Evolutionary conservation across 2,888 invertebrate genomes (phyloP).

Genomic region (Silvanus unidentatus): DNA sequence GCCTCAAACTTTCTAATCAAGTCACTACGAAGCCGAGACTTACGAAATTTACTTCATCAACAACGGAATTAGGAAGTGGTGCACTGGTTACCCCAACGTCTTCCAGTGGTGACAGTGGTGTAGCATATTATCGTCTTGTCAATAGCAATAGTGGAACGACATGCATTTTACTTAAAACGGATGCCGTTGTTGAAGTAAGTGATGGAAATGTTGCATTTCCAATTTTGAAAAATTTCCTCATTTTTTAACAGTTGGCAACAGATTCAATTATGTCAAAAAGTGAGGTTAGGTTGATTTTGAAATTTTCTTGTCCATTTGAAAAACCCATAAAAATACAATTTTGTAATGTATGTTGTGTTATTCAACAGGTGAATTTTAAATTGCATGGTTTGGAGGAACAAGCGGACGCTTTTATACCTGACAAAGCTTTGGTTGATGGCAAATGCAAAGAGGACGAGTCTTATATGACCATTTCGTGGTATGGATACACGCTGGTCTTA

Average conservation of each 20-base stretch:
- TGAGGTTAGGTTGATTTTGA: too few species aligned
- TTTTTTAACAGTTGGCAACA: too few species aligned
- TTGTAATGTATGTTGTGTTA: not conserved
- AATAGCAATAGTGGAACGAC: slow-evolving; percentile 63
- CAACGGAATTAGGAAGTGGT: slow-evolving; percentile 25
- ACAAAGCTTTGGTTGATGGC: slow-evolving; percentile 65
- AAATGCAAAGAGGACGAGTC: slow-evolving; percentile 72
- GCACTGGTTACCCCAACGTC: slow-evolving; percentile 21
- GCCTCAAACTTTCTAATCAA: slow-evolving; percentile 35
- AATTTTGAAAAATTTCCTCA: too few species aligned
- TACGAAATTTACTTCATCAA: slow-evolving; percentile 58
- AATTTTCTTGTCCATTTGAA: too few species aligned
- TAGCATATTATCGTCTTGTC: slow-evolving; percentile 60
- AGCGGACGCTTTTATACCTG: slow-evolving; percentile 70
- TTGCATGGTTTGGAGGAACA: slow-evolving; percentile 43
- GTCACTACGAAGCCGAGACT: slow-evolving; percentile 53
- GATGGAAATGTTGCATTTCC: not conserved
- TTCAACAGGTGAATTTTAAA: slow-evolving; percentile 38
- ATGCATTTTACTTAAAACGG: slow-evolving; percentile 72
- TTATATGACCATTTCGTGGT: slow-evolving; percentile 66
- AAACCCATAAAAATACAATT: too few species aligned
- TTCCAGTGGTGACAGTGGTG: slow-evolving; percentile 25
- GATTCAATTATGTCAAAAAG: too few species aligned
- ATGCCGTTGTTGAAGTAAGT: slow-evolving; percentile 58
- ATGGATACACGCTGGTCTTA: slow-evolving; percentile 67